Evolutionary conservation across 2,888 invertebrate species (phyloP).

Genomic region (Drosophila atroscutellata): DNA sequence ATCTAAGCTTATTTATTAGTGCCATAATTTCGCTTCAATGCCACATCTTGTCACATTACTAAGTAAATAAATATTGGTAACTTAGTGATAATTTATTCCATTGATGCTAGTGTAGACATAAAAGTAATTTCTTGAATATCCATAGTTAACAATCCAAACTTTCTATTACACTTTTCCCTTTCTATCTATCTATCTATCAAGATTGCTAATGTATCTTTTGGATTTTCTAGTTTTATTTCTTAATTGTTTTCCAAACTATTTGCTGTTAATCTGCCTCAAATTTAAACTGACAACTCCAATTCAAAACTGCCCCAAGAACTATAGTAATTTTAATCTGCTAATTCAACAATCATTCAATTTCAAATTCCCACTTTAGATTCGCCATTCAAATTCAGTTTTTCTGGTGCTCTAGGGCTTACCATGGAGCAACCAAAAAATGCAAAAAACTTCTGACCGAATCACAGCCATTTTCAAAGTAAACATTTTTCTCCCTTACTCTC

Average conservation of each 20-base stretch:
- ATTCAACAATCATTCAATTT: constrained; percentile 72
- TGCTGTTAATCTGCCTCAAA: too few relatives aligned
- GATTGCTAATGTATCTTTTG: not conserved
- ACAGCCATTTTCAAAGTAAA: constrained; percentile 76
- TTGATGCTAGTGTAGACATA: too few relatives aligned
- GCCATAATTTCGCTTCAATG: constrained; percentile 31
- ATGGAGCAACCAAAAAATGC: constrained; percentile 16
- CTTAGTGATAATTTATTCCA: not conserved
- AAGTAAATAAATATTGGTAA: not conserved
- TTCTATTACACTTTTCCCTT: not conserved
- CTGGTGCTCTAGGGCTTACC: constrained; percentile 18
- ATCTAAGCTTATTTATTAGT: constrained; percentile 51
- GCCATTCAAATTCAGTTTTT: constrained; percentile 45
- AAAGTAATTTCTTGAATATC: not conserved
- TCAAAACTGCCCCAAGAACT: not conserved
- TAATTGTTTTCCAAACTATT: not conserved
- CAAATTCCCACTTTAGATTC: constrained; percentile 56
- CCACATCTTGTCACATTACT: constrained; percentile 8
- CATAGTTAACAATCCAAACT: too few relatives aligned
- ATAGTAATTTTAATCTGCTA: constrained; percentile 61
- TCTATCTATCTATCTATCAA: not conserved
- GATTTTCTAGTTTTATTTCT: not conserved
- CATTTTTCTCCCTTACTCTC: constrained; percentile 41
- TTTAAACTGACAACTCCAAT: not conserved
- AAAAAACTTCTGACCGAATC: constrained; percentile 62